Conservation (phyloP, 2,113 vertebrate species). For the Tachycineta bicolor region DNA sequence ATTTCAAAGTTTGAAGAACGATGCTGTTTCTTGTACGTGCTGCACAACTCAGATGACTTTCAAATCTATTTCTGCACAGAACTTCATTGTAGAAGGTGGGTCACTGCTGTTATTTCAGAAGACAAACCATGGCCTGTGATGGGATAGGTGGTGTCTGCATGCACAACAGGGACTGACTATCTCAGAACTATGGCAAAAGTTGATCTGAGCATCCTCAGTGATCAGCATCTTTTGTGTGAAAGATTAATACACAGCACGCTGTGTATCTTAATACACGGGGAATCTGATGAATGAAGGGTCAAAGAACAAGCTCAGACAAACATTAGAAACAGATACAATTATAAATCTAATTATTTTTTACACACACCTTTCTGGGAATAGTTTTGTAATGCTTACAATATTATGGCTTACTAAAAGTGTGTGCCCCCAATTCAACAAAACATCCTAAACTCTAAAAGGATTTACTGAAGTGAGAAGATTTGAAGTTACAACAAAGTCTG, state of each 20-base stretch:
- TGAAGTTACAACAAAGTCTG: background rate
- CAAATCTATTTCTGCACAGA: conserved; percentile 99
- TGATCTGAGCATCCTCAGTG: background rate
- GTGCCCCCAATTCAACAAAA: background rate
- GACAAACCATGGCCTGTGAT: background rate
- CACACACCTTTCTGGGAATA: background rate
- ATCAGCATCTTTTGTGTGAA: background rate
- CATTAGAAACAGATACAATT: background rate
- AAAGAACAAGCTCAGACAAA: background rate
- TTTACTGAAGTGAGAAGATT: background rate
- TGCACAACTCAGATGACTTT: conserved; percentile 97
- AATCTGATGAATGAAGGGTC: background rate
- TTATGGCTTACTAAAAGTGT: background rate
- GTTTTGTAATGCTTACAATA: background rate
- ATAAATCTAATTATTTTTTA: background rate
- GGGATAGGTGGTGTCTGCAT: background rate
- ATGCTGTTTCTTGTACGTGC: conserved; percentile 95
- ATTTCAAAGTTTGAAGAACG: conserved; percentile 98
- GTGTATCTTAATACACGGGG: background rate
- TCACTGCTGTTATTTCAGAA: background rate
- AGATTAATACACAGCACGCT: background rate
- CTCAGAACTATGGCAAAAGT: background rate
- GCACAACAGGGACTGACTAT: background rate
- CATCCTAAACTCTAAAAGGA: background rate
- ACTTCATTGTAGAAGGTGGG: conserved; percentile 94